These are phyloP conservation scores for Hedychridium roseum DNA, from an alignment of 2,888 invertebrate species.

Conservation along the genomic window DNA sequence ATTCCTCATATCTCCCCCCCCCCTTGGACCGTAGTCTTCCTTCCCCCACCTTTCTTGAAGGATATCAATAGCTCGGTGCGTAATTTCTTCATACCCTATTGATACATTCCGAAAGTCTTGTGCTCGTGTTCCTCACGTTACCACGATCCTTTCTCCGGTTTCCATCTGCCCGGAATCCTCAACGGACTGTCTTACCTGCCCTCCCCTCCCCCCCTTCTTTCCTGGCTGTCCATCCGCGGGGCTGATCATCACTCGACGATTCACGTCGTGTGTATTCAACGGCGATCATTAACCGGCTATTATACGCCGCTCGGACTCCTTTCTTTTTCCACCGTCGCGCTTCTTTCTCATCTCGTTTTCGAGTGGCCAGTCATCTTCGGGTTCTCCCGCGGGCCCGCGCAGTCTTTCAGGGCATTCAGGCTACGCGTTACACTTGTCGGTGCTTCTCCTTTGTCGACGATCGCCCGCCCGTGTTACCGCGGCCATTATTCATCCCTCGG, in stretches of 20 bases:
- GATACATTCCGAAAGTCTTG: no score
- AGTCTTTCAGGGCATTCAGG: constrained; percentile 31
- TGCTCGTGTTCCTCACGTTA: no score
- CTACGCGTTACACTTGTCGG: constrained; percentile 43
- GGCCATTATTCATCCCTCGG: constrained; percentile 37
- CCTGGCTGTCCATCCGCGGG: constrained; percentile 13
- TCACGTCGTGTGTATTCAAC: constrained; percentile 44
- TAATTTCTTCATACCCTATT: no score
- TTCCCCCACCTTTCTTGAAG: no score
- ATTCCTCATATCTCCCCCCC: no score
- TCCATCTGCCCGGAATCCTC: no score
- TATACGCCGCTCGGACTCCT: constrained; percentile 29
- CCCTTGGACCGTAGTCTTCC: no score
- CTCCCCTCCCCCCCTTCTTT: constrained; percentile 15
- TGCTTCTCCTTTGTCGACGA: constrained; percentile 33
- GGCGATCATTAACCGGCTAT: constrained; percentile 47
- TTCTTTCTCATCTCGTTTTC: constrained; percentile 27
- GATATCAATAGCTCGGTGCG: no score
- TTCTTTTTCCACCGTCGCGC: constrained; percentile 14
- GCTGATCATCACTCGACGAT: constrained; percentile 35
- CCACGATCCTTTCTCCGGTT: no score
- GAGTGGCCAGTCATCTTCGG: constrained; percentile 31
- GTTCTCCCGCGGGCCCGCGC: constrained; percentile 12
- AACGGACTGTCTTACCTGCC: no score
- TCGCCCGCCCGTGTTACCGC: constrained; percentile 28